Percentiles rank a stretch among this genome's conserved stretches.
Conservation (phyloP, 1,140 invertebrate species). For the roundworm (Caenorhabditis elegans) region WBcel235 BX284606.5:16868001-16868500, state of each 20-base stretch:
- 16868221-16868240: slow-evolving; percentile 36
- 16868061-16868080: slow-evolving; percentile 45
- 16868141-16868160: slow-evolving; percentile 29
- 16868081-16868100: slow-evolving; percentile 43
- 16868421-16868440: slow-evolving; percentile 1
- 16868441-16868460: not conserved
- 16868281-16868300: too few relatives aligned
- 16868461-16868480: not conserved
- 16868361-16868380: slow-evolving; percentile 42
- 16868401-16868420: slow-evolving; percentile 3
- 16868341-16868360: slow-evolving; percentile 29
- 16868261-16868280: not conserved
- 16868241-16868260: too few relatives aligned
- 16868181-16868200: slow-evolving; percentile 30
- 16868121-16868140: slow-evolving; percentile 42
- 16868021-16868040: too few relatives aligned
- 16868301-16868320: too few relatives aligned
- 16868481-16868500: slow-evolving; percentile 29
- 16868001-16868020: too few relatives aligned
- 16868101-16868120: slow-evolving; percentile 35
- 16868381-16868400: slow-evolving; percentile 10
- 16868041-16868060: slow-evolving; percentile 46
- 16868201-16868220: slow-evolving; percentile 21
- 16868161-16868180: slow-evolving; percentile 37
- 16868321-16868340: too few relatives aligned